phyloP scores from a whole-genome alignment of 2,888 invertebrate genomes.

The Dendrolimus houi region DNA sequence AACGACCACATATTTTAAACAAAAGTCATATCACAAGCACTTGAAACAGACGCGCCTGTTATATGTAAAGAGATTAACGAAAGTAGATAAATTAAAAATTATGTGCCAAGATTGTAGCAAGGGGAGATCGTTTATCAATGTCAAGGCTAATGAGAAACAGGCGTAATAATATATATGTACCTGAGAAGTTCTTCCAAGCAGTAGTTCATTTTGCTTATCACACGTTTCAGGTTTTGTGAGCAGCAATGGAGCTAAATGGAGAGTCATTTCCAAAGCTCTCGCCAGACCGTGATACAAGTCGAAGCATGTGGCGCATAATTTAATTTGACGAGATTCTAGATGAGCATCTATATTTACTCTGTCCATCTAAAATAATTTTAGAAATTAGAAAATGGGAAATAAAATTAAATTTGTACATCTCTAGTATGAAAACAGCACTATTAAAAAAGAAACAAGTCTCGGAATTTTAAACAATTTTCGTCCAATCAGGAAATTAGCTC shows the following conservation, averaged over 20 bases:
- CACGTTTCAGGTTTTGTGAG: slow-evolving; percentile 79
- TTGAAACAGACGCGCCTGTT: too few relatives aligned
- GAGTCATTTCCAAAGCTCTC: slow-evolving; percentile 87
- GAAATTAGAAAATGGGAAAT: background rate
- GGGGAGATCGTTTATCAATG: too few relatives aligned
- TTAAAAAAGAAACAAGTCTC: too few relatives aligned
- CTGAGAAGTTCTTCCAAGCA: slow-evolving; percentile 79
- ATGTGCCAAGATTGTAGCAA: background rate
- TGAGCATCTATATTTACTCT: slow-evolving; percentile 48
- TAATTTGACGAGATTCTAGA: slow-evolving; percentile 85
- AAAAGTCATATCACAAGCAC: too few relatives aligned
- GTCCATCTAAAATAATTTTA: slow-evolving; percentile 47
- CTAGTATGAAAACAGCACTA: too few relatives aligned
- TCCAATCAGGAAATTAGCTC: too few relatives aligned
- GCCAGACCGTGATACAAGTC: slow-evolving; percentile 86
- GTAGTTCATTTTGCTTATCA: slow-evolving; percentile 79
- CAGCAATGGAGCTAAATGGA: slow-evolving; percentile 78
- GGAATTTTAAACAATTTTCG: too few relatives aligned
- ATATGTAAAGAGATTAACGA: too few relatives aligned
- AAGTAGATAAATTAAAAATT: background rate
- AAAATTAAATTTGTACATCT: too few relatives aligned
- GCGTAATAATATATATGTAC: slow-evolving; percentile 16
- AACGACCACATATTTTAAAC: too few relatives aligned
- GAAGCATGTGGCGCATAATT: slow-evolving; percentile 90
- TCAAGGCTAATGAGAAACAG: too few relatives aligned